Conservation (phyloP, 2,797 vertebrate genomes). For the Momotus momota region DNA sequence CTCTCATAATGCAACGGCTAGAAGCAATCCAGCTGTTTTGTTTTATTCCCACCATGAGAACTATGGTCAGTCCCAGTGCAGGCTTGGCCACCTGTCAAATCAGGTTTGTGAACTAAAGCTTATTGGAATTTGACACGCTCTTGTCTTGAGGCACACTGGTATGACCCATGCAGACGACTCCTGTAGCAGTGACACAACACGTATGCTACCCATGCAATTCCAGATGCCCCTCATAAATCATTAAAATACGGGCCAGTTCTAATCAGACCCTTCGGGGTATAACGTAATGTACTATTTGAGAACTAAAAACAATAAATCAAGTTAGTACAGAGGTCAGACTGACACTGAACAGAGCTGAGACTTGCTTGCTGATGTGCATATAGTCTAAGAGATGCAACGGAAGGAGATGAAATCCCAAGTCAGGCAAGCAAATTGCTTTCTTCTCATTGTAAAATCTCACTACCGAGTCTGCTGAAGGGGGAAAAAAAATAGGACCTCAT, state of each 20-base stretch:
- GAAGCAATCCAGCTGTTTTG: slow-evolving; percentile 61
- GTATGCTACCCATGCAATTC: slow-evolving; percentile 9
- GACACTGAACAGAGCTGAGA: slow-evolving; percentile 27
- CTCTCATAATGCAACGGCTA: slow-evolving; percentile 20
- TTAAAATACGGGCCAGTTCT: slow-evolving; percentile 27
- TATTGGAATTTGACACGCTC: slow-evolving; percentile 50
- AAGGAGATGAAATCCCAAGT: slow-evolving; percentile 46
- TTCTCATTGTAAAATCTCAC: slow-evolving; percentile 42
- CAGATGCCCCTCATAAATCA: slow-evolving; percentile 72
- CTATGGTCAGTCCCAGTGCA: neutral
- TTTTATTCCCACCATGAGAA: slow-evolving; percentile 53
- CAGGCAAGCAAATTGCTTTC: slow-evolving; percentile 38
- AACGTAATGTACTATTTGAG: slow-evolving; percentile 33
- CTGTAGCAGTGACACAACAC: slow-evolving; percentile 24
- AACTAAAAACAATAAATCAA: slow-evolving; percentile 60
- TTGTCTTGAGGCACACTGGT: slow-evolving; percentile 28
- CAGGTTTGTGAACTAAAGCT: slow-evolving; percentile 49
- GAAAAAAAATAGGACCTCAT: neutral
- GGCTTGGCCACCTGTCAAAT: slow-evolving; percentile 64
- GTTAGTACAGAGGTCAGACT: slow-evolving; percentile 43
- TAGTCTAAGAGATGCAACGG: neutral
- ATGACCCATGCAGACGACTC: slow-evolving; percentile 33
- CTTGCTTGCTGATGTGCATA: neutral
- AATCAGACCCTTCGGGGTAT: slow-evolving; percentile 49
- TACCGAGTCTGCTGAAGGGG: neutral